A percentile compares a stretch with the other conserved stretches of the same genome.
These are phyloP conservation scores for Lordiphosa fenestrarum DNA, from an alignment of 2,888 invertebrate genomes.

Conservation along the genomic window DNA sequence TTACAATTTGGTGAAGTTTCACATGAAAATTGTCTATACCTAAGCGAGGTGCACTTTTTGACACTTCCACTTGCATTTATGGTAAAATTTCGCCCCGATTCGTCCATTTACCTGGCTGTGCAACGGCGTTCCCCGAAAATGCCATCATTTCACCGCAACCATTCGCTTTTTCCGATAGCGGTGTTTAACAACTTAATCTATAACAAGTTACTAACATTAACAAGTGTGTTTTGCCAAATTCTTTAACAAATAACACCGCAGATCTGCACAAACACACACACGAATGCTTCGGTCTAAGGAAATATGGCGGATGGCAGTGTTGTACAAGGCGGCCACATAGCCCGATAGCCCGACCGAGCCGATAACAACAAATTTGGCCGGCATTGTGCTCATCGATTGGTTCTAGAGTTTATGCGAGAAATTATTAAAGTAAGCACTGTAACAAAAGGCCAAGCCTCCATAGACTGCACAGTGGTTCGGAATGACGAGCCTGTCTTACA, in stretches of 20 bases:
- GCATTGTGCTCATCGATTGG: too few relatives aligned
- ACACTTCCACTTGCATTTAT: constrained; percentile 9
- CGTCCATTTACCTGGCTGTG: constrained; percentile 54
- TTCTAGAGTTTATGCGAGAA: too few relatives aligned
- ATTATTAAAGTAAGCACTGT: too few relatives aligned
- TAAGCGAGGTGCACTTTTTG: background rate
- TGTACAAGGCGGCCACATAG: constrained; percentile 19
- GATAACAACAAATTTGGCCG: constrained; percentile 6
- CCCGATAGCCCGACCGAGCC: background rate
- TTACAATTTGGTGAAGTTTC: background rate
- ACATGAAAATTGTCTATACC: too few relatives aligned
- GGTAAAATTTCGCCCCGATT: constrained; percentile 3
- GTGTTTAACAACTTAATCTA: constrained; percentile 10
- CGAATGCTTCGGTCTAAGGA: constrained; percentile 58
- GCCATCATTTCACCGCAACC: constrained; percentile 20
- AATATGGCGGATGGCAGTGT: constrained; percentile 69
- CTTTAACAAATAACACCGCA: constrained; percentile 36
- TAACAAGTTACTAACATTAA: background rate
- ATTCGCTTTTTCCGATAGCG: constrained; percentile 6
- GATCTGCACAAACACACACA: constrained; percentile 44
- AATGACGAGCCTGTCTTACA: too few relatives aligned
- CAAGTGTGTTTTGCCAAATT: constrained; percentile 12
- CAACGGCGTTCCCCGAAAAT: constrained; percentile 37
- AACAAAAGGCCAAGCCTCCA: too few relatives aligned
- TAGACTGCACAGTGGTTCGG: too few relatives aligned